Conservation (phyloP, 2,113 vertebrate genomes). For the Nycticorax nycticorax region DNA sequence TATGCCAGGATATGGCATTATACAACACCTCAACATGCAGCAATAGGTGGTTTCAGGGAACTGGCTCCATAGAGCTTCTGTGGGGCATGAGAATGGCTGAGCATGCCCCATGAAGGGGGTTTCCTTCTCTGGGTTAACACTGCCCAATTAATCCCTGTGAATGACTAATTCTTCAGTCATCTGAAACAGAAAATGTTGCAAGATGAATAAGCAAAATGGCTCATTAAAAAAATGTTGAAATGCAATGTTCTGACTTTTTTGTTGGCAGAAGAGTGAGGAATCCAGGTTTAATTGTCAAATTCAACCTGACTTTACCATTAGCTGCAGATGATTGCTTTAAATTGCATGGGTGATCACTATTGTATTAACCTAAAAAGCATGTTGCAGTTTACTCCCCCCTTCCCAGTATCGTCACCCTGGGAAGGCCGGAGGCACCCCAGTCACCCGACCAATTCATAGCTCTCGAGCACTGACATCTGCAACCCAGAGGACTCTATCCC, state of each 20-base stretch:
- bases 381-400: neutral
- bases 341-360: neutral
- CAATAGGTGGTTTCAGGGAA: rapidly evolving
- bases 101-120: rapidly evolving
- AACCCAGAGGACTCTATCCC: neutral
- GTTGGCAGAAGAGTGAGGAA: neutral
- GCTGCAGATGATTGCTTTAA: neutral
- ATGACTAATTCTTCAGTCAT: neutral
- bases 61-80: rapidly evolving
- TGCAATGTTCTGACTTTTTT: neutral
- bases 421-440: neutral
- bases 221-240: neutral
- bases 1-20: neutral
- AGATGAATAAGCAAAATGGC: neutral
- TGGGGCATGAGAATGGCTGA: neutral
- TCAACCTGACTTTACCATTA: neutral
- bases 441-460: neutral
- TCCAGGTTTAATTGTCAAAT: neutral
- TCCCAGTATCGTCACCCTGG: neutral
- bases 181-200: neutral
- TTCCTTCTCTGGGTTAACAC: neutral
- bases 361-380: neutral
- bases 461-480: neutral
- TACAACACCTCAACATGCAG: neutral
- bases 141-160: neutral